Conservation (phyloP, 2,113 vertebrate species). For the Tachysurus fulvidraco region DNA sequence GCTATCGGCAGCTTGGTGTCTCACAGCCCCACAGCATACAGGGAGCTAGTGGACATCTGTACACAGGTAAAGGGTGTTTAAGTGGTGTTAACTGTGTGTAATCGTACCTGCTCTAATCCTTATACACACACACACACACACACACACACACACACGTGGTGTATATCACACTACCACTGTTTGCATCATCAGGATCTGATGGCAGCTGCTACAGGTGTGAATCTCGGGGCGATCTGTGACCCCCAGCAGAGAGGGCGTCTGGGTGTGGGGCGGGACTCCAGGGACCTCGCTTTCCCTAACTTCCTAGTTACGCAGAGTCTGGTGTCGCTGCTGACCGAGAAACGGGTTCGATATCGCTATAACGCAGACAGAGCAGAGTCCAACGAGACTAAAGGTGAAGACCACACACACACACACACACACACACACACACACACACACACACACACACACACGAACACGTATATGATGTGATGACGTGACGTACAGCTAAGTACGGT, state of each 20-base stretch:
- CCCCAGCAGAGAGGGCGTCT: slow-evolving; percentile 65
- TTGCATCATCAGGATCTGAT: slow-evolving; percentile 70
- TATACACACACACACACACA: background rate
- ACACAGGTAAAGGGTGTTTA: slow-evolving; percentile 68
- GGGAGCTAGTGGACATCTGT: slow-evolving; percentile 78
- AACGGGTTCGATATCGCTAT: slow-evolving; percentile 65
- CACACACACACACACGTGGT: background rate
- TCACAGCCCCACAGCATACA: slow-evolving; percentile 71
- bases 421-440: background rate
- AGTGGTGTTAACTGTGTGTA: no score
- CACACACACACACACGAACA: background rate
- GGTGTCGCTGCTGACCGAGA: slow-evolving; percentile 76
- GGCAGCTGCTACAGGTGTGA: slow-evolving; percentile 75
- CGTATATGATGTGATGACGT: no score
- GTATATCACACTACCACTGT: background rate
- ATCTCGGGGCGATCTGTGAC: slow-evolving; percentile 66
- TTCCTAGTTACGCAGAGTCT: slow-evolving; percentile 80
- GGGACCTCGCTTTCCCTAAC: slow-evolving; percentile 62
- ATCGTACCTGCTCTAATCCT: background rate
- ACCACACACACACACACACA: background rate
- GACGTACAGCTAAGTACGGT: no score
- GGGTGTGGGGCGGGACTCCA: slow-evolving; percentile 57
- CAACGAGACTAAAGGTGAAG: slow-evolving; percentile 66
- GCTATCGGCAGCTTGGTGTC: slow-evolving; percentile 77
- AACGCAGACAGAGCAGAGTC: slow-evolving; percentile 61